These are phyloP conservation scores for Lasiommata megera DNA, from an alignment of 2,888 invertebrate genomes.

Conservation along the genomic window DNA sequence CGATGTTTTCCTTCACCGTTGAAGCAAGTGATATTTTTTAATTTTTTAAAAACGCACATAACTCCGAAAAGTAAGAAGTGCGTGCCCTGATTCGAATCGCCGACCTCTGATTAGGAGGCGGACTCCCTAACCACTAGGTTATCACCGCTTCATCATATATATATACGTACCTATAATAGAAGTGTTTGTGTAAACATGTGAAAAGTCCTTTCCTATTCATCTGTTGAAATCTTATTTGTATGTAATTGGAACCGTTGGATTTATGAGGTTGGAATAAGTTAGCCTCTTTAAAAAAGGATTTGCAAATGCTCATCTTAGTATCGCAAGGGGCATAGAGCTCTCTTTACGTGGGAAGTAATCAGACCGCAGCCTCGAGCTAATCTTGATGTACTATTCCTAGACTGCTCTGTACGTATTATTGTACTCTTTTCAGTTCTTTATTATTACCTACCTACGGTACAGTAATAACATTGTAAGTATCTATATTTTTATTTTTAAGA, in stretches of 20 bases:
- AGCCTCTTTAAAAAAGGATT: constrained; percentile 36
- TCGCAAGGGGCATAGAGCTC: constrained; percentile 55
- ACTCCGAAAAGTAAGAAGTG: too few species aligned
- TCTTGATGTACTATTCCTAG: constrained; percentile 68
- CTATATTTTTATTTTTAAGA: constrained; percentile 16
- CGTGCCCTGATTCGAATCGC: too few species aligned
- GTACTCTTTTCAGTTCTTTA: constrained; percentile 54
- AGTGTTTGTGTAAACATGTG: constrained; percentile 21
- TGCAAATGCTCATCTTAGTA: constrained; percentile 54
- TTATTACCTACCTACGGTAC: constrained; percentile 48
- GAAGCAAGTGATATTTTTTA: too few species aligned
- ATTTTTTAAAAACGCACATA: too few species aligned
- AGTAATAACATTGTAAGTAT: too few species aligned
- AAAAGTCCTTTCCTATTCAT: constrained; percentile 22
- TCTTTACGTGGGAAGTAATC: constrained; percentile 67
- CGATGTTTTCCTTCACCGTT: too few species aligned
- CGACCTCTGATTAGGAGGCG: too few species aligned
- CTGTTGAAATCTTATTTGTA: constrained; percentile 22
- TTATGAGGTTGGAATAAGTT: constrained; percentile 23
- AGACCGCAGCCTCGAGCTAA: constrained; percentile 71
- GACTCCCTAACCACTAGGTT: too few species aligned
- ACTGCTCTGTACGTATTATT: constrained; percentile 56
- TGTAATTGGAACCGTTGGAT: constrained; percentile 24
- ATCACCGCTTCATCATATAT: too few species aligned
- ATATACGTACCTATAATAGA: not conserved